phyloP scores from a whole-genome alignment of 2,797 vertebrate genomes.

The Graptemys geographica region DNA sequence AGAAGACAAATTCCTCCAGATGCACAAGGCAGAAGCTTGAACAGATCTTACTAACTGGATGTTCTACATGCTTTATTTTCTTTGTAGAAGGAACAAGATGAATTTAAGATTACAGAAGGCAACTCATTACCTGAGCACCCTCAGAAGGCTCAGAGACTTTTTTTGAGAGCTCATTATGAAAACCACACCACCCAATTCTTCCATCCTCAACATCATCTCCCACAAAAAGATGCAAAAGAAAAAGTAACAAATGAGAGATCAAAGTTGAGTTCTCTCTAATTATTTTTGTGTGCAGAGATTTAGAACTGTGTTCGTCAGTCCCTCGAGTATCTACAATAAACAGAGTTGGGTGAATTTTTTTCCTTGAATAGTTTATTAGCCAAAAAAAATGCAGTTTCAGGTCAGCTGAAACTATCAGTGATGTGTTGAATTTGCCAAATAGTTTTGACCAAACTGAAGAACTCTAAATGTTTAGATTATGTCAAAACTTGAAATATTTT shows the following conservation, averaged over 20 bases:
- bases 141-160: neutral
- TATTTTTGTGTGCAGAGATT: neutral
- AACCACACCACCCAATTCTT: neutral
- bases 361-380: neutral
- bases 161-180: neutral
- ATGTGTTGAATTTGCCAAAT: neutral
- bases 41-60: conserved; percentile 65
- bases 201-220: neutral
- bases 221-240: neutral
- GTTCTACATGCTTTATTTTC: neutral
- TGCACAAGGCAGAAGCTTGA: conserved; percentile 70
- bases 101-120: conserved; percentile 45
- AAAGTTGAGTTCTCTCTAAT: neutral
- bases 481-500: neutral
- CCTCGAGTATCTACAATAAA: neutral
- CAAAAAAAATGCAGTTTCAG: neutral
- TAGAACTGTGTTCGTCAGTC: neutral
- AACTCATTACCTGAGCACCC: neutral
- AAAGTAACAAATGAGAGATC: neutral
- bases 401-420: neutral
- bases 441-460: neutral
- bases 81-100: conserved; percentile 79
- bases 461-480: neutral
- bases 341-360: neutral
- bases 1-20: conserved; percentile 47